Conservation (phyloP, 2,113 vertebrate genomes). For the Oreochromis aureus region DNA sequence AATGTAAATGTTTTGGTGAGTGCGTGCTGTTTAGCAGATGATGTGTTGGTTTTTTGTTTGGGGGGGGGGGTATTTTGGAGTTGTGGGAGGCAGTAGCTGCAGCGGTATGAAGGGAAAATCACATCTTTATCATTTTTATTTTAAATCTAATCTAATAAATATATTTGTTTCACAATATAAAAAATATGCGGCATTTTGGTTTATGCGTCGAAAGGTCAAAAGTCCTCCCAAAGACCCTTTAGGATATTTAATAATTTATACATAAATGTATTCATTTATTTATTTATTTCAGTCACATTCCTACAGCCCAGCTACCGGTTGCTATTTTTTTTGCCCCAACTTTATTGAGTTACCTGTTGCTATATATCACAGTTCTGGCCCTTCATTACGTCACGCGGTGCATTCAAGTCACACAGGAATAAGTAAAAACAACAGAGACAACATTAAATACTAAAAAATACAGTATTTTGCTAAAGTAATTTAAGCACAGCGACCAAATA, state of each 20-base stretch:
- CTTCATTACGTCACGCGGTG: not conserved
- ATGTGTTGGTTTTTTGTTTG: not conserved
- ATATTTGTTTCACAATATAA: not conserved
- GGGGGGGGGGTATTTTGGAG: too few relatives aligned
- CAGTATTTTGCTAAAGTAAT: not conserved
- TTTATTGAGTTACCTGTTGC: too few relatives aligned
- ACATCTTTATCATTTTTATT: not conserved
- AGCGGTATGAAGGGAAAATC: not conserved
- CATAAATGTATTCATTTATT: not conserved
- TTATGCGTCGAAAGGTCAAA: not conserved
- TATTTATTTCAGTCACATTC: not conserved
- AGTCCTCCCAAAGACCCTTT: not conserved
- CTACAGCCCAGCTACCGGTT: not conserved
- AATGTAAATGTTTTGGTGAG: not conserved
- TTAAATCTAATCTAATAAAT: not conserved
- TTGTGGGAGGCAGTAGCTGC: not conserved
- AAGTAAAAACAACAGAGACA: not conserved
- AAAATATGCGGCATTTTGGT: not conserved
- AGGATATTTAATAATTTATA: not conserved
- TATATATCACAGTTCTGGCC: accelerated
- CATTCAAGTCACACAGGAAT: not conserved
- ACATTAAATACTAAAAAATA: not conserved
- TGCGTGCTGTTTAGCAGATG: not conserved
- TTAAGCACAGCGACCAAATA: too few relatives aligned
- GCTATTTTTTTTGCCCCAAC: not conserved